Evolutionary conservation across 2,113 vertebrate species (phyloP).

Genomic region (Brevimyrus niger): DNA sequence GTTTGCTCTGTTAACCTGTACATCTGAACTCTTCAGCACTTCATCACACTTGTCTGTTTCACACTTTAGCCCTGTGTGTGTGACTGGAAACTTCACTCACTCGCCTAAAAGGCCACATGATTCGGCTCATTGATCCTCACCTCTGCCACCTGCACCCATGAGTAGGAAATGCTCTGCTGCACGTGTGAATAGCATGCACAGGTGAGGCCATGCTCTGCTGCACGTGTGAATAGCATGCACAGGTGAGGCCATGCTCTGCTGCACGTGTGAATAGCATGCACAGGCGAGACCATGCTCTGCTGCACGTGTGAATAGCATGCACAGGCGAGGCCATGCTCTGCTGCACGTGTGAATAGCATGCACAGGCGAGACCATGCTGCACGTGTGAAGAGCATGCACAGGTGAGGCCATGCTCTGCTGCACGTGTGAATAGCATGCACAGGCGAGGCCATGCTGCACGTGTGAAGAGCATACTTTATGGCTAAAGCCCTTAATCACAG

Average conservation of each 20-base stretch:
- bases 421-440: no score
- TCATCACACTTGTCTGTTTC: background rate
- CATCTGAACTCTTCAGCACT: background rate
- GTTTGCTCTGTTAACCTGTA: background rate
- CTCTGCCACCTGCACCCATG: background rate
- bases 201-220: background rate
- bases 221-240: background rate
- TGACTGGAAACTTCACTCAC: background rate
- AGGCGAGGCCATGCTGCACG: no score
- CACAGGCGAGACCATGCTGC: no score
- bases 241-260: no score
- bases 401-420: no score
- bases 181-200: background rate
- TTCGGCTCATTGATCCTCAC: background rate
- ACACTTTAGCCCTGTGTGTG: background rate
- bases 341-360: no score
- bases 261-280: no score
- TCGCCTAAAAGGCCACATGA: background rate
- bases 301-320: no score
- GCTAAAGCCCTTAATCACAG: background rate
- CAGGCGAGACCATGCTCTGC: no score
- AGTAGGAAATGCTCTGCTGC: background rate
- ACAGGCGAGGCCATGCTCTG: no score
- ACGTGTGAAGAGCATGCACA: no score
- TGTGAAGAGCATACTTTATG: background rate